Conservation (phyloP, 2,888 invertebrate genomes). For the Cinara cedri region DNA sequence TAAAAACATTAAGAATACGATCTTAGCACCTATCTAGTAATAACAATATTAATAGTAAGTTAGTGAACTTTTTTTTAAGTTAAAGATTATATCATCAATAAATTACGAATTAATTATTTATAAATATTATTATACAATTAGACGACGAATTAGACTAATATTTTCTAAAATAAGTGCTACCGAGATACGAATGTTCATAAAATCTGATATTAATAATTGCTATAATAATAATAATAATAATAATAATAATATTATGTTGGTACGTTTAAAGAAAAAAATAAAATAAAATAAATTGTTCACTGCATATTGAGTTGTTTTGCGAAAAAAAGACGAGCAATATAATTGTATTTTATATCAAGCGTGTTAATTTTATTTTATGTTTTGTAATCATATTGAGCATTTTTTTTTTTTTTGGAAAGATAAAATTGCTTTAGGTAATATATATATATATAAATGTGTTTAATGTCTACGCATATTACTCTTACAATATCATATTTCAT, state of each 20-base stretch:
- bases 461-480: background rate
- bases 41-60: conserved; percentile 43
- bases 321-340: conserved; percentile 8
- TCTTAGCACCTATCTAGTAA: conserved; percentile 53
- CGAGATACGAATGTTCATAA: conserved; percentile 17
- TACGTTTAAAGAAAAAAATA: background rate
- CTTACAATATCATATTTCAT: background rate
- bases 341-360: conserved; percentile 23
- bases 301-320: conserved; percentile 24
- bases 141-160: conserved; percentile 41
- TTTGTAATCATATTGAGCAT: conserved; percentile 26
- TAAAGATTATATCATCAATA: conserved; percentile 19
- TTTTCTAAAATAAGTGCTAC: conserved; percentile 26
- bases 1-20: conserved; percentile 33
- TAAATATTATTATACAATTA: conserved; percentile 8
- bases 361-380: background rate
- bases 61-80: conserved; percentile 29
- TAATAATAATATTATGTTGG: background rate
- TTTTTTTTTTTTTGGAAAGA: no score
- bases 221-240: no score
- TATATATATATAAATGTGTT: no score
- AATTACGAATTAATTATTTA: conserved; percentile 34
- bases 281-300: conserved; percentile 17
- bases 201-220: conserved; percentile 18
- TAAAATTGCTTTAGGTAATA: conserved; percentile 41